phyloP scores from a whole-genome alignment of 2,888 invertebrate genomes.

The Linnaemya tessellans region DNA sequence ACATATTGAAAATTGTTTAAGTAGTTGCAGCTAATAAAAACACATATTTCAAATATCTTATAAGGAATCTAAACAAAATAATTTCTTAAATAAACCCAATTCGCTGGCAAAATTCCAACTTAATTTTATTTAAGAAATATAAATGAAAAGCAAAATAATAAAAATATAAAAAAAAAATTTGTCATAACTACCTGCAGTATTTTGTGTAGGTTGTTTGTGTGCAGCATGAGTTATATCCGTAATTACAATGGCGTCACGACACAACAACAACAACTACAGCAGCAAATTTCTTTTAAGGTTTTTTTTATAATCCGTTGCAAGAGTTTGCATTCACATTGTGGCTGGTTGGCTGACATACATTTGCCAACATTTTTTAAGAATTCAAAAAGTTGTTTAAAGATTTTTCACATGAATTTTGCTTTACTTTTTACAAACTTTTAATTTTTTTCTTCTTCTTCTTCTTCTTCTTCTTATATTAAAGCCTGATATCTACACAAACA shows the following conservation, averaged over 20 bases:
- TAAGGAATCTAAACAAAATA: not conserved
- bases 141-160: conserved; percentile 3
- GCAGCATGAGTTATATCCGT: conserved; percentile 55
- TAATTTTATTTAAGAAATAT: conserved; percentile 10
- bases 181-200: conserved; percentile 62
- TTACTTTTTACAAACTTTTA: not conserved
- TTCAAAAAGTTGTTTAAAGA: conserved; percentile 47
- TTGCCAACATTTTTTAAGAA: conserved; percentile 50
- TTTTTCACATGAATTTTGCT: conserved; percentile 13
- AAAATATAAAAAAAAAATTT: conserved; percentile 32
- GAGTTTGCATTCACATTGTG: conserved; percentile 29
- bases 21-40: not conserved
- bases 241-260: conserved; percentile 57
- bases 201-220: conserved; percentile 20
- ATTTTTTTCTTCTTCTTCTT: not conserved
- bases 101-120: conserved; percentile 46
- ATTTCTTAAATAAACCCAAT: conserved; percentile 32
- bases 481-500: not conserved
- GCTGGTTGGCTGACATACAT: conserved; percentile 51
- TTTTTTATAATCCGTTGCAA: conserved; percentile 43
- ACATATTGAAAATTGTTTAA: too few species aligned
- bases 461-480: not conserved
- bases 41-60: conserved; percentile 25
- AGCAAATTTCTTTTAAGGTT: not conserved
- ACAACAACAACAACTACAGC: not conserved